Evolutionary conservation across 2,113 vertebrate species (phyloP).

Genomic region (Psephotus haematonotus): DNA sequence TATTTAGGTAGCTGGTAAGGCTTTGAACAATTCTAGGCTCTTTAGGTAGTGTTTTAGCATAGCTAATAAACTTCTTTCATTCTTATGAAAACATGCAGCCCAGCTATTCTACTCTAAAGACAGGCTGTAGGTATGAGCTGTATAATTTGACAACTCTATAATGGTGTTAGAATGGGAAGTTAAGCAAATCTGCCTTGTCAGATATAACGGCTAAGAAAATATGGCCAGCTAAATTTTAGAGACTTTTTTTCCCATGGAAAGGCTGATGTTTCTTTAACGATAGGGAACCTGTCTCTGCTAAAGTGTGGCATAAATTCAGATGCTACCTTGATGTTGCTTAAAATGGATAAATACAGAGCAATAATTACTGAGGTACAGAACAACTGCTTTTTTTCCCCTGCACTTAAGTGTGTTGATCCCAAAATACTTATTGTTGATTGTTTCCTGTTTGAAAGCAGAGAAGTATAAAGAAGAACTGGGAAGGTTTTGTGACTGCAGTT

Average conservation of each 20-base stretch:
- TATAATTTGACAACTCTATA: neutral
- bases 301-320: slow-evolving; percentile 26
- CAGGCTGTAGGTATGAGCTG: neutral
- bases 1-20: neutral
- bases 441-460: neutral
- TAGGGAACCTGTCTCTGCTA: neutral
- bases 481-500: neutral
- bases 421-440: neutral
- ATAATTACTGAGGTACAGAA: slow-evolving; percentile 40
- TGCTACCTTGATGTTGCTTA: slow-evolving; percentile 28
- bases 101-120: neutral
- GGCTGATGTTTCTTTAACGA: slow-evolving; percentile 1
- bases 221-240: neutral
- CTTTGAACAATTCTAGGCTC: neutral
- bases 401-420: neutral
- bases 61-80: neutral
- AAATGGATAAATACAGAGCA: slow-evolving; percentile 22
- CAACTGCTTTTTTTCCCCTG: neutral
- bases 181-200: neutral
- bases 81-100: neutral
- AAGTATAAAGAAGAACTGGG: neutral
- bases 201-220: neutral
- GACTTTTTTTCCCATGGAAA: slow-evolving; percentile 39
- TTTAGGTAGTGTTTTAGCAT: slow-evolving; percentile 11
- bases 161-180: slow-evolving; percentile 24